Evolutionary conservation across 2,888 invertebrate species (phyloP), one percentile per base, ranked within the genome.

Genomic region (Drosophila ustulata): DNA sequence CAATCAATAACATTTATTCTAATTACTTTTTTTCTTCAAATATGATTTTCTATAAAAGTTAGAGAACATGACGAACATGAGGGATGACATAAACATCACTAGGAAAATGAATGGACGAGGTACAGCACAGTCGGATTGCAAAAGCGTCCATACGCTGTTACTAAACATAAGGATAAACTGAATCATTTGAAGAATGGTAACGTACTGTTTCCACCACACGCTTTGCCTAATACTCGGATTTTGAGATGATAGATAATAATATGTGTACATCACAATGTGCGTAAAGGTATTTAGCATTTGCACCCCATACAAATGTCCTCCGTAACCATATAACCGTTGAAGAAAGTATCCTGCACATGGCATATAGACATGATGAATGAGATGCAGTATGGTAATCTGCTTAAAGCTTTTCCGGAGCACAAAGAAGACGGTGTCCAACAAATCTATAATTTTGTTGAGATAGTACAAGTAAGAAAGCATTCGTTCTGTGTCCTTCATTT

Each of bases 401-500:
- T 75, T 58, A 18, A 82, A 65, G 46, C 71, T 80, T 45, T 85
- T 80, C 4, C 80, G 79, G 5, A 80, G 68, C 6, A 82, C 86
- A 11, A 80, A 75, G 39, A 85, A 80, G 1, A 80, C 7, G 0
- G 86, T 80, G 39, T 85, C 80, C 34, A 71, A 1, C 9, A 80
- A 49, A 52, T 85, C 86, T 0, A 79, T 3, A 1, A 82, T 7
- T 47, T 85, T 80, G 25, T 80, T 80, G 9, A 68, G 28, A 3
- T 70, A 77, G 13, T 81, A 82, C 11, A 41, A 11, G 13, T 70
- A 86, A n/a, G 26, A 7, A 0, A 83, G 0, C n/a, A 46, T 3
- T 1, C 80, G 73, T 5, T 80, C 80, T 5, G 8, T 25, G 11
- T 5, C 5, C 43, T 83, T 80, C 2, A 23, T 23, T 4, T 45